Conservation (phyloP, 1,140 invertebrate genomes). For the Chrysoperla carnea region DNA sequence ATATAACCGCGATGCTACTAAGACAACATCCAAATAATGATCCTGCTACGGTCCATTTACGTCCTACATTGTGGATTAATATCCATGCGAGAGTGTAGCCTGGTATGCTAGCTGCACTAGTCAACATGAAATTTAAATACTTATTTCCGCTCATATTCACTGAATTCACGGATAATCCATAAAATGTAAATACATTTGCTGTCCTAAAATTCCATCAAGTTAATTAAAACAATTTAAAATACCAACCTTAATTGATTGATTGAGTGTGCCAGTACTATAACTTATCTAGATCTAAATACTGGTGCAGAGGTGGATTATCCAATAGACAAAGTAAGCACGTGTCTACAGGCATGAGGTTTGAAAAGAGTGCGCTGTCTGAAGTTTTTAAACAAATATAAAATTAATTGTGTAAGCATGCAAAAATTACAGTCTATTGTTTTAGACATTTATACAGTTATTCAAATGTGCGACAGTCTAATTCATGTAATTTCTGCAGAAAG, state of each 20-base stretch:
- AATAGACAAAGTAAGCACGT: no score
- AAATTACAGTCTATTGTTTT: no score
- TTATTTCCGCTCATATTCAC: slow-evolving; percentile 44
- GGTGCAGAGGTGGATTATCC: no score
- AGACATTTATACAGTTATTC: no score
- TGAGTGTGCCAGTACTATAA: no score
- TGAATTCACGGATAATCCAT: slow-evolving; percentile 51
- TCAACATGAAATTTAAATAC: slow-evolving; percentile 36
- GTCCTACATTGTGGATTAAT: slow-evolving; percentile 29
- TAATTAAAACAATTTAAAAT: slow-evolving; percentile 1
- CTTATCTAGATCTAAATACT: slow-evolving; percentile 2
- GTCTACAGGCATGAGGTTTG: no score
- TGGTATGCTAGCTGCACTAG: slow-evolving; percentile 39
- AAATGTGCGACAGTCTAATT: no score
- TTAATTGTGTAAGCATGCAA: no score
- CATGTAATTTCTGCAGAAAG: no score
- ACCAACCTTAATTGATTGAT: no score
- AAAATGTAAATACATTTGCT: slow-evolving; percentile 50
- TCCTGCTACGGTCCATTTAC: slow-evolving; percentile 26
- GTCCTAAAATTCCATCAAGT: slow-evolving; percentile 33
- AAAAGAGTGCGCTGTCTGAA: no score
- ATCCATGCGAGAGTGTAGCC: slow-evolving; percentile 34
- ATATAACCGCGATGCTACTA: slow-evolving; percentile 29
- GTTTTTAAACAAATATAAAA: no score
- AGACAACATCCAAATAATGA: slow-evolving; percentile 34